phyloP scores from a whole-genome alignment of 2,797 vertebrate genomes.

The Rhincodon typus region DNA sequence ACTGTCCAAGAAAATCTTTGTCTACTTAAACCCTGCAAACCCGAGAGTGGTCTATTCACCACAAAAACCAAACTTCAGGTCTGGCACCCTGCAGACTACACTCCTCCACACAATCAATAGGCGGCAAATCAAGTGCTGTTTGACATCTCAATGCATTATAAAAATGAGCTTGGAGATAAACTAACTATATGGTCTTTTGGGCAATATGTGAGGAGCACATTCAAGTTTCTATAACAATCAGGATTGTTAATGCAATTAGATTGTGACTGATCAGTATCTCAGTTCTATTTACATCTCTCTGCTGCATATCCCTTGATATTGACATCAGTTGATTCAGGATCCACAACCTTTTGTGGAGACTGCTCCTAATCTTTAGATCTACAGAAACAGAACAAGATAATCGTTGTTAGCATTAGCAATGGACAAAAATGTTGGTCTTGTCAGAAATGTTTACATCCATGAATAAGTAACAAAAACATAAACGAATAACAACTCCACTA shows the following conservation, averaged over 20 bases:
- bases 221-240: background rate
- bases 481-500: background rate
- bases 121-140: background rate
- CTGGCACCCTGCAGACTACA: background rate
- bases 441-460: background rate
- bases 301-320: background rate
- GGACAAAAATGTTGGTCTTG: background rate
- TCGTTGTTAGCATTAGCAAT: background rate
- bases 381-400: background rate
- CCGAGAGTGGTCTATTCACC: too few relatives aligned
- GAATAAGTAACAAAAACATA: background rate
- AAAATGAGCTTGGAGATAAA: background rate
- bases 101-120: background rate
- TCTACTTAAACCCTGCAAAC: too few relatives aligned
- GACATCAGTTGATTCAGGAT: background rate
- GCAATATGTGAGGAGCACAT: background rate
- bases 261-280: background rate
- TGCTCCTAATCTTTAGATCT: background rate
- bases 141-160: background rate
- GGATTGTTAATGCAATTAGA: background rate
- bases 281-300: background rate
- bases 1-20: too few relatives aligned
- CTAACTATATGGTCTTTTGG: background rate
- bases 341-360: background rate
- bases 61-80: background rate